Evolutionary conservation across 2,797 vertebrate genomes (phyloP).

Genomic region (Amblyraja radiata): DNA sequence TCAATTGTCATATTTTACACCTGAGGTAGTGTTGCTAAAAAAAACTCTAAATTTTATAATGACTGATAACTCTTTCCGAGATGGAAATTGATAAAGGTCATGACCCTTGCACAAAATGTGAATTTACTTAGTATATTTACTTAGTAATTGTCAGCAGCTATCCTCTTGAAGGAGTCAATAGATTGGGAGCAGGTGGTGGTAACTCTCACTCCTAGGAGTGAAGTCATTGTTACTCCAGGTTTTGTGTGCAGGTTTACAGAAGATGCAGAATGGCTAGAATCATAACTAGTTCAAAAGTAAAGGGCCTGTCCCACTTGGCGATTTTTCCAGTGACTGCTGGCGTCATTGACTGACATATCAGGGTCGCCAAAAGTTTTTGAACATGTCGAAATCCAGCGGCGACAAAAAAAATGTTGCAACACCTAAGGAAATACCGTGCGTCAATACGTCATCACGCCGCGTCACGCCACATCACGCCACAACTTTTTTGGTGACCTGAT

Average conservation of each 20-base stretch:
- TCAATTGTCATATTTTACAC: neutral
- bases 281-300: neutral
- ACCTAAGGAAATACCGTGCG: too few relatives aligned
- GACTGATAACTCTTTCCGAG: neutral
- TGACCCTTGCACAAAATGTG: neutral
- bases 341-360: too few relatives aligned
- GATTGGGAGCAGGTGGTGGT: neutral
- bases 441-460: too few relatives aligned
- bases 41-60: neutral
- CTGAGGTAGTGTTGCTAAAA: neutral
- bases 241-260: neutral
- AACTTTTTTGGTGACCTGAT: too few relatives aligned
- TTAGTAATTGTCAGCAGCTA: too few relatives aligned
- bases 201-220: neutral
- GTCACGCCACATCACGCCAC: too few relatives aligned
- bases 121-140: neutral
- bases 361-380: too few relatives aligned
- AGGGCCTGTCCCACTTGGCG: too few relatives aligned
- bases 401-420: too few relatives aligned
- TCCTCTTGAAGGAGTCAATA: neutral
- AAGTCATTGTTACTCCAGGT: neutral
- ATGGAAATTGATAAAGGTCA: neutral
- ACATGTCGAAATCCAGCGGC: too few relatives aligned
- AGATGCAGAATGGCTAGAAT: too few relatives aligned
- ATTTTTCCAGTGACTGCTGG: too few relatives aligned